A percentile compares a stretch with the other conserved stretches of the same genome.
Evolutionary conservation across 1,140 invertebrate species (phyloP).

Genomic region (Drosophila equinoxialis): DNA sequence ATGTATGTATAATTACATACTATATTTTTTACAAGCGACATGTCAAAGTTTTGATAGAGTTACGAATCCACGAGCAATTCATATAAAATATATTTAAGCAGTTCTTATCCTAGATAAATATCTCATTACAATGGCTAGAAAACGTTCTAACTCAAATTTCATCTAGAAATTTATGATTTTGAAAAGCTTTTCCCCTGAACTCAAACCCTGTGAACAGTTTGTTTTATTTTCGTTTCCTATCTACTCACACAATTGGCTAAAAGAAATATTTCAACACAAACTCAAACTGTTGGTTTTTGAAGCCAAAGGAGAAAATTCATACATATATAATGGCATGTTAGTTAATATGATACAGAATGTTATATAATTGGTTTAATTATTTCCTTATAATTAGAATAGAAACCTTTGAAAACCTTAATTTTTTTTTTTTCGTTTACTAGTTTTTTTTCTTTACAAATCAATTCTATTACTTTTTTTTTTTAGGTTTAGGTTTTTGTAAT

Average conservation of each 20-base stretch:
- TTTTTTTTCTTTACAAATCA: neutral
- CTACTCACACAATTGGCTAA: too few species aligned
- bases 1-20: neutral
- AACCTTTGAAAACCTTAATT: neutral
- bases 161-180: neutral
- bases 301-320: too few species aligned
- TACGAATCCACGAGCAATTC: neutral
- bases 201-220: too few species aligned
- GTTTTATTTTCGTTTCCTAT: too few species aligned
- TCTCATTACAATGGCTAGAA: neutral
- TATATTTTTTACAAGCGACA: neutral
- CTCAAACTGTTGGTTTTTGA: too few species aligned
- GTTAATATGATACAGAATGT: too few species aligned
- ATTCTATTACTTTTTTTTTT: neutral
- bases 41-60: neutral
- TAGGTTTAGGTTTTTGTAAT: neutral
- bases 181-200: neutral
- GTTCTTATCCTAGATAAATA: neutral
- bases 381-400: neutral
- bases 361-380: neutral
- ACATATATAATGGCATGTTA: too few species aligned
- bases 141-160: neutral
- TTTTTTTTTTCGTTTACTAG: too few species aligned
- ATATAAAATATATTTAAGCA: conserved; percentile 3
- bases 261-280: too few species aligned